Evolutionary conservation across 2,888 invertebrate species (phyloP).

Genomic region (Cactoblastis cactorum): DNA sequence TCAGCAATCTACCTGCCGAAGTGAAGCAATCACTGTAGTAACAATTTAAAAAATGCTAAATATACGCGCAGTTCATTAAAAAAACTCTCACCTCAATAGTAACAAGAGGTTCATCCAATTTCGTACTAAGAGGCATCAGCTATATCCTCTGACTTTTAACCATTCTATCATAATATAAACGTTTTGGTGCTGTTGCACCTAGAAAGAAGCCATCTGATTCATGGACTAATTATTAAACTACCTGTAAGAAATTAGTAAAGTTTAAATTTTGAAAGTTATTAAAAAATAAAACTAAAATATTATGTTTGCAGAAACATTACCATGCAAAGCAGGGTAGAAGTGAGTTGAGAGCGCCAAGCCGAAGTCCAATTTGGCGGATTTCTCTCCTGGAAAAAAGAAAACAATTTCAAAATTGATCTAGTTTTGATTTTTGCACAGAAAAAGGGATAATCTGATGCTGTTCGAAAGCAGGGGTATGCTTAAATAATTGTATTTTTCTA

Average conservation of each 20-base stretch:
- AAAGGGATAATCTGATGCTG: no score
- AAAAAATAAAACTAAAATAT: not conserved
- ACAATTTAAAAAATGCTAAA: conserved; percentile 20
- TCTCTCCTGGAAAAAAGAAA: conserved; percentile 16
- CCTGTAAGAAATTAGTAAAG: conserved; percentile 49
- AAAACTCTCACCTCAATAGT: conserved; percentile 74
- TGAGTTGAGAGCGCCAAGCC: conserved; percentile 26
- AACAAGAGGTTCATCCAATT: conserved; percentile 78
- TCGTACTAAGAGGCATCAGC: conserved; percentile 80
- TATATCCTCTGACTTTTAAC: conserved; percentile 72
- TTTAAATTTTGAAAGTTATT: conserved; percentile 4
- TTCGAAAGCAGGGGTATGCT: no score
- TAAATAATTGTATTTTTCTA: no score
- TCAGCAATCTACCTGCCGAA: conserved; percentile 79
- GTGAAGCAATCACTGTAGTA: conserved; percentile 57
- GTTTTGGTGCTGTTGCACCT: conserved; percentile 69
- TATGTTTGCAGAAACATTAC: conserved; percentile 18
- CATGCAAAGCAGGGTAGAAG: conserved; percentile 30
- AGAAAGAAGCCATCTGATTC: conserved; percentile 57
- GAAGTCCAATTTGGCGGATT: conserved; percentile 4
- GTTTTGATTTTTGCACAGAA: not conserved
- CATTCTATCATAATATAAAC: conserved; percentile 73
- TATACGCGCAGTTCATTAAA: conserved; percentile 18
- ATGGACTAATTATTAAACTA: conserved; percentile 52
- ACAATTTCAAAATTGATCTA: not conserved